These are phyloP conservation scores for Asarcornis scutulata DNA, from an alignment of 2,113 vertebrate genomes.

Conservation along the genomic window DNA sequence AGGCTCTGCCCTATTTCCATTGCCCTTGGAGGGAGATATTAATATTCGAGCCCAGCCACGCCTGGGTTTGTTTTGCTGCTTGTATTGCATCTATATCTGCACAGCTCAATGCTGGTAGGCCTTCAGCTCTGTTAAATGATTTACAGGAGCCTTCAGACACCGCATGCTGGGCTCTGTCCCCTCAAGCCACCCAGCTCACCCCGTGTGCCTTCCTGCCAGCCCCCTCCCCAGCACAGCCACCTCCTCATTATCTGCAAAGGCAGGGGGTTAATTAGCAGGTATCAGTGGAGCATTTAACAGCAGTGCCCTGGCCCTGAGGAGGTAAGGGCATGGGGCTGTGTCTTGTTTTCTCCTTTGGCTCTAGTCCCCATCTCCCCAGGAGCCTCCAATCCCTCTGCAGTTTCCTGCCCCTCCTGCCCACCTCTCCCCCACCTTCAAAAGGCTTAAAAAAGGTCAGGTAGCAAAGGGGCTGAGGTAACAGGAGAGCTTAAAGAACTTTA, in stretches of 20 bases:
- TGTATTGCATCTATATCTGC: neutral
- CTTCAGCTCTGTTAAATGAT: conserved; percentile 10
- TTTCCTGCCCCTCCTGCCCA: neutral
- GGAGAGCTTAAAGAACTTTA: neutral
- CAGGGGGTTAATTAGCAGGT: neutral
- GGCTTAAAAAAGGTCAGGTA: neutral
- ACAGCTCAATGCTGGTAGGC: neutral
- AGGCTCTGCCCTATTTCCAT: neutral
- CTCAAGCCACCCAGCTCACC: neutral
- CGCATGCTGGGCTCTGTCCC: neutral
- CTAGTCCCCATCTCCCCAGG: neutral
- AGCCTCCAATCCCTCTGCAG: neutral
- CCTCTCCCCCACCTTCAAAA: neutral
- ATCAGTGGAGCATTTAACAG: neutral
- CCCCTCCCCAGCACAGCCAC: neutral
- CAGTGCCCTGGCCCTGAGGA: neutral
- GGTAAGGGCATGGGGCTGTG: neutral
- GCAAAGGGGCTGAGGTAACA: neutral
- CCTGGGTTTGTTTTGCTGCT: conserved; percentile 18
- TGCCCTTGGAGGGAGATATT: neutral
- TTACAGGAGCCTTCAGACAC: neutral
- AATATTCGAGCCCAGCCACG: neutral
- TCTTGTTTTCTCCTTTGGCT: neutral
- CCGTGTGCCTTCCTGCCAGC: neutral
- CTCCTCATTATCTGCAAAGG: neutral